These are phyloP conservation scores for Drosophila colorata DNA, from an alignment of 2,888 invertebrate genomes.

Conservation along the genomic window DNA sequence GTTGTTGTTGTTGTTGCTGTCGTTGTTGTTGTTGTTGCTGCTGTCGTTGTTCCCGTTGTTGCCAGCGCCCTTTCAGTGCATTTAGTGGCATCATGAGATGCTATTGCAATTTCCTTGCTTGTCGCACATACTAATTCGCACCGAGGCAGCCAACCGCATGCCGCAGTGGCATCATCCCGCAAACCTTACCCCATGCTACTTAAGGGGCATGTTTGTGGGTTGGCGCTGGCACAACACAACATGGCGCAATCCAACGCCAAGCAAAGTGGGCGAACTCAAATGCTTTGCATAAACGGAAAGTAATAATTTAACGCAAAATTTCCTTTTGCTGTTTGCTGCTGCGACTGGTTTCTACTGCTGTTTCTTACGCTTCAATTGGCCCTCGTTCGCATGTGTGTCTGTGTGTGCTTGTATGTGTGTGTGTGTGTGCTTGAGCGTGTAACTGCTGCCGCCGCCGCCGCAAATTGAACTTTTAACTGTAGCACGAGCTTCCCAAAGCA, in stretches of 20 bases:
- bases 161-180: slow-evolving; percentile 11
- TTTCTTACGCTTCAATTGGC: slow-evolving; percentile 81
- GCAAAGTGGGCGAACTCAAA: slow-evolving; percentile 73
- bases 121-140: slow-evolving; percentile 83
- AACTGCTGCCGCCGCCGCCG: slow-evolving; percentile 65
- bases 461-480: slow-evolving; percentile 83
- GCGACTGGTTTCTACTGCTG: slow-evolving; percentile 56
- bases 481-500: slow-evolving; percentile 68
- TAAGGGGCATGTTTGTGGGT: slow-evolving; percentile 19
- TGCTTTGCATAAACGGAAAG: slow-evolving; percentile 83
- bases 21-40: slow-evolving; percentile 24
- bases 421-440: slow-evolving; percentile 42
- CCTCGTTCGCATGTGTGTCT: slow-evolving; percentile 19
- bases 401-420: slow-evolving; percentile 20
- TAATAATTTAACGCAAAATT: slow-evolving; percentile 84
- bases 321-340: slow-evolving; percentile 75
- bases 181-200: neutral
- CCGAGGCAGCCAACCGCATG: slow-evolving; percentile 65
- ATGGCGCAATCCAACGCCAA: slow-evolving; percentile 51
- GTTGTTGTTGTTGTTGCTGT: slow-evolving; percentile 17
- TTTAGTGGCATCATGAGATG: slow-evolving; percentile 82
- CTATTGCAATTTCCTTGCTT: slow-evolving; percentile 82
- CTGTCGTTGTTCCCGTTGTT: slow-evolving; percentile 46
- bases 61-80: slow-evolving; percentile 63
- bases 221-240: slow-evolving; percentile 53